Conservation (phyloP, 2,888 invertebrate genomes). For the Mythimna lalbum region DNA sequence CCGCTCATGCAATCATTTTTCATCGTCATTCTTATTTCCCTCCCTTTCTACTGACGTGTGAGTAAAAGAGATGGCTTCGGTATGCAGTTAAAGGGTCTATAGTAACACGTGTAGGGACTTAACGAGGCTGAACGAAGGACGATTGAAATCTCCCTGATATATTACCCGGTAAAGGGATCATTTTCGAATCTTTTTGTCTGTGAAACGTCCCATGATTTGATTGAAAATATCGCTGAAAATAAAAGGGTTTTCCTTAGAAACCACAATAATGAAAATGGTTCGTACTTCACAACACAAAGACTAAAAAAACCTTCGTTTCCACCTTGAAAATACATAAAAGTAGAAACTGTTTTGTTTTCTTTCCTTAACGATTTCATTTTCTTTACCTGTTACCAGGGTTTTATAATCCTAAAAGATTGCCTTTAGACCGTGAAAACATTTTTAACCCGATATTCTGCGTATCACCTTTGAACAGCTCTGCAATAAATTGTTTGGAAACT, state of each 20-base stretch:
- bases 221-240: neutral
- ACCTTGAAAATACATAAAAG: neutral
- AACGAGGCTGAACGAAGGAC: conserved; percentile 2
- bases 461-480: conserved; percentile 10
- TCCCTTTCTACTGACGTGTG: neutral
- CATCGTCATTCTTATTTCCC: conserved; percentile 18
- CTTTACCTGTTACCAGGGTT: neutral
- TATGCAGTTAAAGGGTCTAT: conserved; percentile 16
- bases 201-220: neutral
- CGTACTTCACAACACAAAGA: neutral
- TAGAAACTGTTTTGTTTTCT: neutral
- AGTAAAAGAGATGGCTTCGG: conserved; percentile 2
- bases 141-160: conserved; percentile 8
- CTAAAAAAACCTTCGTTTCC: neutral
- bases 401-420: neutral
- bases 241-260: neutral
- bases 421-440: neutral
- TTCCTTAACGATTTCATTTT: neutral
- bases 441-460: neutral
- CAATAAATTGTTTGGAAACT: conserved; percentile 26
- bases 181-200: conserved; percentile 17
- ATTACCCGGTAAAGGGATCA: conserved; percentile 22
- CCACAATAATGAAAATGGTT: neutral
- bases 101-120: conserved; percentile 35
- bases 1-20: conserved; percentile 32